Conservation (phyloP, 2,797 vertebrate species). For the Tachyglossus aculeatus region DNA sequence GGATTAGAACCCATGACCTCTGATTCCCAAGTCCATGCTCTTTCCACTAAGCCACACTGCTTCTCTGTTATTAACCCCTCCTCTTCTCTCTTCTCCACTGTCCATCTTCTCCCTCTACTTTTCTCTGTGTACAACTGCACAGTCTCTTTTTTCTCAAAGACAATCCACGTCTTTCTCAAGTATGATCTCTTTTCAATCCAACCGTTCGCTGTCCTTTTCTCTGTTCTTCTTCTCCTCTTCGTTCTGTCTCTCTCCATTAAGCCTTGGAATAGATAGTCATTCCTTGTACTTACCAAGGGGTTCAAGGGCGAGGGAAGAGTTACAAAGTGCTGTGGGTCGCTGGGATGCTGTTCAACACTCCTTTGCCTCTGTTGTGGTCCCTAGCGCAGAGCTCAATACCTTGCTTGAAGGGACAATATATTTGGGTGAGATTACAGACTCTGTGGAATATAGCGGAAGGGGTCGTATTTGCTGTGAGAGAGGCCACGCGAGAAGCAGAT, state of each 20-base stretch:
- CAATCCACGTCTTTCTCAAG: not conserved
- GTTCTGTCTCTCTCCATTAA: not conserved
- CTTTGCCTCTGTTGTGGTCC: not conserved
- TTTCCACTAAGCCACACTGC: too few relatives aligned
- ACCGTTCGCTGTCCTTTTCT: not conserved
- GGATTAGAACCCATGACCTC: too few relatives aligned
- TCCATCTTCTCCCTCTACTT: not conserved
- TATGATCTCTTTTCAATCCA: too few relatives aligned
- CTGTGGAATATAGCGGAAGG: not conserved
- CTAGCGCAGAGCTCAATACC: not conserved
- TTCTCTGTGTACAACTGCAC: not conserved
- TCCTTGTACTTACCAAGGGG: not conserved
- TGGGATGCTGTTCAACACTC: not conserved
- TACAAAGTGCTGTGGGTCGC: not conserved
- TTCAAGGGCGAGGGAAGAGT: not conserved
- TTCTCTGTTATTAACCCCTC: too few relatives aligned
- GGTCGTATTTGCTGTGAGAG: accelerated
- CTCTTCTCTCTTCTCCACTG: too few relatives aligned
- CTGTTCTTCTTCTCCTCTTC: not conserved
- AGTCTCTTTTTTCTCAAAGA: not conserved
- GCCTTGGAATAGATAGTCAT: not conserved
- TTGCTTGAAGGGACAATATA: not conserved
- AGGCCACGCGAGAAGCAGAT: not conserved
- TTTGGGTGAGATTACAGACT: accelerated
- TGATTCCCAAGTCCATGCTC: too few relatives aligned